A percentile compares a stretch with the other conserved stretches of the same genome.
These are phyloP conservation scores for Metacarcinus magister DNA, from an alignment of 2,888 invertebrate species.

Conservation along the genomic window DNA sequence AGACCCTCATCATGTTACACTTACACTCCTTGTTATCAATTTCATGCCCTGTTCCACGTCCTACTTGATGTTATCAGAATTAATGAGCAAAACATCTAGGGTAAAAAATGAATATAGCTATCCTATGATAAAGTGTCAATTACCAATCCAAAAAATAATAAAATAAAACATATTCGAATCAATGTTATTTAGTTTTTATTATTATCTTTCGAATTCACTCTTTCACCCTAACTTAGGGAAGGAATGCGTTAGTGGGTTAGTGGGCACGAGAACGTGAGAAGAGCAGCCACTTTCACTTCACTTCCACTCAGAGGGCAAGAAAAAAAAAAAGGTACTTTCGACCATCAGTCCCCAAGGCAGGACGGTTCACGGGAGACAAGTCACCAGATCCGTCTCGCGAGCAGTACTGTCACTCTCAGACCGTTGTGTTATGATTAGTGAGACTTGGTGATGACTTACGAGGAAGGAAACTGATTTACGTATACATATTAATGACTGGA, in stretches of 20 bases:
- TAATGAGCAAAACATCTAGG: too few species aligned
- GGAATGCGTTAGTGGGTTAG: too few species aligned
- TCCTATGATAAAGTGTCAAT: not conserved
- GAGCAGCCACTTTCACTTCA: not conserved
- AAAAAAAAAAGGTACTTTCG: not conserved
- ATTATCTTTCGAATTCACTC: not conserved
- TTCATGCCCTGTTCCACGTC: not conserved
- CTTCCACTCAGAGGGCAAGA: not conserved
- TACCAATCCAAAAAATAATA: not conserved
- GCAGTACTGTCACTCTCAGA: not conserved
- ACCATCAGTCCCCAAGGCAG: not conserved
- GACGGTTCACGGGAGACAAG: not conserved
- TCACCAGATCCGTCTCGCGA: not conserved
- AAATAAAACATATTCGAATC: not conserved
- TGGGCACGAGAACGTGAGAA: not conserved
- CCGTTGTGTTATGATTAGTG: not conserved
- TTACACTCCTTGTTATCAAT: constrained; percentile 5
- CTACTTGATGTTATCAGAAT: not conserved
- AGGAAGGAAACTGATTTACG: not conserved
- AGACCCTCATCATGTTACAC: not conserved
- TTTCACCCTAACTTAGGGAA: not conserved
- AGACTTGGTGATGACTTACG: not conserved
- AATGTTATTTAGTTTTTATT: not conserved
- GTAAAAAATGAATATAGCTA: not conserved
- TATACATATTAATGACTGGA: not conserved